Evolutionary conservation across 2,888 invertebrate species (phyloP).

Genomic region (Phyllotreta striolata): DNA sequence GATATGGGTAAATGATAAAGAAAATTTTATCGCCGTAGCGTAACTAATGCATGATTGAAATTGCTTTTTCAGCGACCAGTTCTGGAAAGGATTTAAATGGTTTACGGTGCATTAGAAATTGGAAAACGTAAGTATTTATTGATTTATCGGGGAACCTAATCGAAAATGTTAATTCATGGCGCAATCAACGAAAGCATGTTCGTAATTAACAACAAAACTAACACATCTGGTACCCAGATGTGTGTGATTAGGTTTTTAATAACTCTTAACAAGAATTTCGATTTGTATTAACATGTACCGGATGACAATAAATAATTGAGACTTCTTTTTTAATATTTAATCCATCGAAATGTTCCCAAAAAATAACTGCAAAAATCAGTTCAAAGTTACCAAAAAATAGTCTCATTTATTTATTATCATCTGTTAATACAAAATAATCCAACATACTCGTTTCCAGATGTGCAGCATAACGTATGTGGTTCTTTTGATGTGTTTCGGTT

Average conservation of each 20-base stretch:
- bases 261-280: too few relatives aligned
- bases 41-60: slow-evolving; percentile 4
- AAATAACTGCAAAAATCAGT: neutral
- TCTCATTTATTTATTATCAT: neutral
- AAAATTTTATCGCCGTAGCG: slow-evolving; percentile 4
- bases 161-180: too few relatives aligned
- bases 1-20: slow-evolving; percentile 21
- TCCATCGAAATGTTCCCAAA: neutral
- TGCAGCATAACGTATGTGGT: neutral
- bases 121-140: slow-evolving; percentile 6
- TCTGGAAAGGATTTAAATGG: slow-evolving; percentile 1
- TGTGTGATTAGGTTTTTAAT: neutral
- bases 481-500: neutral
- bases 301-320: too few relatives aligned
- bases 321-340: too few relatives aligned
- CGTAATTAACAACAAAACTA: too few relatives aligned
- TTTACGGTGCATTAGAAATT: neutral
- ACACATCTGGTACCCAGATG: slow-evolving; percentile 4
- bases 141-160: too few relatives aligned
- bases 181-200: too few relatives aligned
- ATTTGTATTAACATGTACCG: too few relatives aligned
- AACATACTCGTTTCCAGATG: slow-evolving; percentile 21
- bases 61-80: neutral
- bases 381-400: neutral
- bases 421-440: neutral